Conservation (phyloP, 1,140 invertebrate species). For the Brachionus koreanus region DNA sequence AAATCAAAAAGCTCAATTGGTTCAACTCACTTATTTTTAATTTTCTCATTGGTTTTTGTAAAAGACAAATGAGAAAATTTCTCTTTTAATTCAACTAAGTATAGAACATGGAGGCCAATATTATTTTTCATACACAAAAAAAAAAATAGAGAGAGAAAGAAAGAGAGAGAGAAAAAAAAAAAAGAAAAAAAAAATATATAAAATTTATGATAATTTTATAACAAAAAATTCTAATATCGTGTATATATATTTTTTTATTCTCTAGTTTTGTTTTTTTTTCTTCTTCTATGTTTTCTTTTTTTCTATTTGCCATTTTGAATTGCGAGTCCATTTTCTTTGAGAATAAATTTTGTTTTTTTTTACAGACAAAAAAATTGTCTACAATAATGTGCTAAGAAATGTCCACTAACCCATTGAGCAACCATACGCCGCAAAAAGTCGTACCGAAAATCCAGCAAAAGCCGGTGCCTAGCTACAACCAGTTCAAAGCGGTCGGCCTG, state of each 20-base stretch:
- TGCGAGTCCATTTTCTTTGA: conserved; percentile 1
- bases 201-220: conserved; percentile 17
- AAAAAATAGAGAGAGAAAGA: neutral
- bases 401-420: neutral
- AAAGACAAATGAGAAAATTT: neutral
- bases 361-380: neutral
- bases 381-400: conserved; percentile 9
- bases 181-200: neutral
- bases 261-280: neutral
- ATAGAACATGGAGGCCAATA: neutral
- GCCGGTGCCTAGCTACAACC: neutral
- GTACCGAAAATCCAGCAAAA: neutral
- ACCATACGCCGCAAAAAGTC: neutral
- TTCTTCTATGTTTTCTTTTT: neutral
- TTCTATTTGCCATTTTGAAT: conserved; percentile 27
- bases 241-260: neutral
- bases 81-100: neutral
- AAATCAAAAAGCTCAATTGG: neutral
- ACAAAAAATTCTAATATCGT: conserved; percentile 9
- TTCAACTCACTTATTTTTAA: neutral
- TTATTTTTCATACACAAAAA: neutral
- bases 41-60: neutral
- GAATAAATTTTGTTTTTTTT: neutral
- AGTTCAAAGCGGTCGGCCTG: neutral
- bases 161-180: neutral